A percentile compares a stretch with the other conserved stretches of the same genome.
Evolutionary conservation across 2,797 vertebrate genomes (phyloP).

Genomic region (Sebastiscus albofasciatus): DNA sequence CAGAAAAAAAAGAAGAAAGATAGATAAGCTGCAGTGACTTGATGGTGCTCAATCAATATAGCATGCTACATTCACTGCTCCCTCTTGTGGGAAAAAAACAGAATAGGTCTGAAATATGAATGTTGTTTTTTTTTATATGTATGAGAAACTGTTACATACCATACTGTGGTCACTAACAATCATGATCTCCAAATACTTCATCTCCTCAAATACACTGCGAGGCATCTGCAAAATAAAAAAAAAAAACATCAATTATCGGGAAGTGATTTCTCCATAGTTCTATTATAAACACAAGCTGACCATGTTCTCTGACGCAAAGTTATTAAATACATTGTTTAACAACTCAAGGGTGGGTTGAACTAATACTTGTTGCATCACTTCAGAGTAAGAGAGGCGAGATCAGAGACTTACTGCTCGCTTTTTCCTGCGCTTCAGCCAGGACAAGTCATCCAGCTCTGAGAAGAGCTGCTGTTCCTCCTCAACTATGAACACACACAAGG

Average conservation of each 20-base stretch:
- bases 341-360: conserved; percentile 3
- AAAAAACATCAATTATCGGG: background rate
- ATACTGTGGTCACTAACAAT: conserved; percentile 96
- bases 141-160: conserved; percentile 82
- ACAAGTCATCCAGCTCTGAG: conserved; percentile 87
- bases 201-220: conserved; percentile 94
- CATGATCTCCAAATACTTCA: conserved; percentile 98
- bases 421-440: conserved; percentile 91
- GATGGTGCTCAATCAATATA: background rate
- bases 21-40: conserved; percentile 5
- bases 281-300: background rate
- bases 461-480: conserved; percentile 76
- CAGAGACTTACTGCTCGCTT: conserved; percentile 90
- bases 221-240: conserved; percentile 84
- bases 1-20: conserved; percentile 25
- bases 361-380: conserved; percentile 19
- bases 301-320: background rate
- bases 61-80: conserved; percentile 2
- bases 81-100: conserved; percentile 46
- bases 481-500: conserved; percentile 72
- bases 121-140: background rate
- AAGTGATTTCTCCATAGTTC: background rate
- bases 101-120: conserved; percentile 29
- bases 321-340: background rate
- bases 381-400: conserved; percentile 27